phyloP scores from a whole-genome alignment of 2,113 vertebrate species.

The Xerus inauris region DNA sequence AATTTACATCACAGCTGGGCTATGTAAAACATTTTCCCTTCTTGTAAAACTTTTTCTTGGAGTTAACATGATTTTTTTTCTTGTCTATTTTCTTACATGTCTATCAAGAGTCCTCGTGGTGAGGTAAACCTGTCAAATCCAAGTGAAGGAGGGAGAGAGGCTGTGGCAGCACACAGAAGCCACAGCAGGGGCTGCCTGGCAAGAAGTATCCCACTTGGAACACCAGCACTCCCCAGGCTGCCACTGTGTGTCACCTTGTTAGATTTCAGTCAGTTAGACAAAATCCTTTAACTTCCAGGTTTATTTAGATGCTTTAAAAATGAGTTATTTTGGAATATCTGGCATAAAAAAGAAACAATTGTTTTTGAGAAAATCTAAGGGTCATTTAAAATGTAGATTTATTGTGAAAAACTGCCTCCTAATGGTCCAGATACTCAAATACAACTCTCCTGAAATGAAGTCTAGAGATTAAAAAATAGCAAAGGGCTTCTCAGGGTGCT shows the following conservation, averaged over 20 bases:
- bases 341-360: background rate
- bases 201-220: background rate
- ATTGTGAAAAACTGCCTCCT: background rate
- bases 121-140: background rate
- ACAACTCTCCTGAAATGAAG: background rate
- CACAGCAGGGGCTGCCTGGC: background rate
- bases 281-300: background rate
- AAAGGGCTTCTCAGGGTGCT: background rate
- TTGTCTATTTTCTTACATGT: background rate
- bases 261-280: background rate
- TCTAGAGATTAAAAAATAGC: background rate
- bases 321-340: background rate
- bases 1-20: background rate
- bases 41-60: background rate
- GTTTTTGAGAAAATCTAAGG: background rate
- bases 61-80: background rate
- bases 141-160: background rate
- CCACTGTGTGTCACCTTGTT: background rate
- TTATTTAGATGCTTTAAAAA: background rate
- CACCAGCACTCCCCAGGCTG: too few relatives aligned
- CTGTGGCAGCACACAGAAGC: fast-evolving
- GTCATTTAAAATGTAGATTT: background rate
- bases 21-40: background rate
- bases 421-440: background rate
- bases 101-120: background rate